These are phyloP conservation scores for Netelia melanura DNA, from an alignment of 2,888 invertebrate species.

Conservation along the genomic window DNA sequence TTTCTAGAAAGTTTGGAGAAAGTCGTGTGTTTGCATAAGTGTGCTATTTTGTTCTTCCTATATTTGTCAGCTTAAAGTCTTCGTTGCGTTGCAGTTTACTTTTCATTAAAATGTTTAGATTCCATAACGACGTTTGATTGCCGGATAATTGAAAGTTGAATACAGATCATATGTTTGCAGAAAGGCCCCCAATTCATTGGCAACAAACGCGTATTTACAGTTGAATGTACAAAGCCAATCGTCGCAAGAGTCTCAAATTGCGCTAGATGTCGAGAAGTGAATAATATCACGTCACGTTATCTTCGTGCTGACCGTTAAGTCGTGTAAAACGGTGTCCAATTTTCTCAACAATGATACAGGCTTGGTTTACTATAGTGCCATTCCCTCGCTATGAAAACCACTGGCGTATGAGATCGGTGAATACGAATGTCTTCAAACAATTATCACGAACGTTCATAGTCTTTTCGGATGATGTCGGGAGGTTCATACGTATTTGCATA, in stretches of 20 bases:
- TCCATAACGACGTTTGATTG: slow-evolving; percentile 58
- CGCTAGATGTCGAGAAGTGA: slow-evolving; percentile 78
- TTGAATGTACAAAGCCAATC: slow-evolving; percentile 23
- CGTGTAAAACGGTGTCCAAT: slow-evolving; percentile 68
- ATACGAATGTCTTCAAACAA: neutral
- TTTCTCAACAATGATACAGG: slow-evolving; percentile 63
- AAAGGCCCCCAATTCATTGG: slow-evolving; percentile 24
- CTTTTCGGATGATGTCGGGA: neutral
- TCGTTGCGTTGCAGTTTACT: neutral
- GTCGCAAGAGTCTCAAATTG: slow-evolving; percentile 69
- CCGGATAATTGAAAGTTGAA: slow-evolving; percentile 59
- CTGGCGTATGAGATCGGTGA: neutral
- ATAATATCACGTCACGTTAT: slow-evolving; percentile 74
- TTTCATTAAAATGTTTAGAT: slow-evolving; percentile 35
- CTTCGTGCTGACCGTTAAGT: slow-evolving; percentile 55
- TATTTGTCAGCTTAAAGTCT: slow-evolving; percentile 1
- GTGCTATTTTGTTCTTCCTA: neutral
- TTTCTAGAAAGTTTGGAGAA: slow-evolving; percentile 60
- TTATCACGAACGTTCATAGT: too few species aligned
- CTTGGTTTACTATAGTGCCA: slow-evolving; percentile 8
- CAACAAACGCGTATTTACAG: slow-evolving; percentile 36
- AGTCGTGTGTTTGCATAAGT: slow-evolving; percentile 14
- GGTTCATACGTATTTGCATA: slow-evolving; percentile 20
- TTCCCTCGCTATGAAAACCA: slow-evolving; percentile 16
- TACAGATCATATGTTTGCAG: slow-evolving; percentile 13